Evolutionary conservation across 2,888 invertebrate species (phyloP).

Genomic region (Strigamia maritima): DNA sequence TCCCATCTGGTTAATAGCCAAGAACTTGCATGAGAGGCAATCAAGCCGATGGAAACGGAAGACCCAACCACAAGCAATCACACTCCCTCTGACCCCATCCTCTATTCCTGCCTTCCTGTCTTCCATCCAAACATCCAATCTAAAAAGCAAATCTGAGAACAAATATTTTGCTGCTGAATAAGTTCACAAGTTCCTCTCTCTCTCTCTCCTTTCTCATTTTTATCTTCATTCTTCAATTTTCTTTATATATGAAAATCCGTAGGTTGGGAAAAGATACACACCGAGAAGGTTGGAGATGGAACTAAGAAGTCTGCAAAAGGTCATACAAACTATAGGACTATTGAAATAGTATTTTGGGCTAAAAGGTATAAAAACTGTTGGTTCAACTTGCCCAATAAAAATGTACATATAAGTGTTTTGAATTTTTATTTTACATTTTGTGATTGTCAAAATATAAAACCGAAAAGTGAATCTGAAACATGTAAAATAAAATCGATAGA

Average conservation of each 20-base stretch:
- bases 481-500: background rate
- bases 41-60: slow-evolving; percentile 17
- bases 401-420: too few species aligned
- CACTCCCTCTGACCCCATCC: background rate
- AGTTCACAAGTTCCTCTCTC: slow-evolving; percentile 2
- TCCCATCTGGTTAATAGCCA: slow-evolving; percentile 28
- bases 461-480: background rate
- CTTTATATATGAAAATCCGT: background rate
- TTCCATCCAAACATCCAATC: slow-evolving; percentile 32
- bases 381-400: background rate
- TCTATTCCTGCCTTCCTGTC: slow-evolving; percentile 25
- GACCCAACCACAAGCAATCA: slow-evolving; percentile 30
- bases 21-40: slow-evolving; percentile 22
- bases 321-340: background rate
- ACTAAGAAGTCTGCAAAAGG: background rate
- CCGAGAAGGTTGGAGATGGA: background rate
- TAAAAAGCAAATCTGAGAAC: slow-evolving; percentile 29
- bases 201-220: background rate
- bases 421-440: background rate
- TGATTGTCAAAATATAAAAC: slow-evolving; percentile 13
- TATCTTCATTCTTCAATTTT: background rate
- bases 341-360: background rate
- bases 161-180: slow-evolving; percentile 25
- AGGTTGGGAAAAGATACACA: background rate
- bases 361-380: background rate